Conservation (phyloP, 2,113 vertebrate genomes). For the Periophthalmus modestus region DNA sequence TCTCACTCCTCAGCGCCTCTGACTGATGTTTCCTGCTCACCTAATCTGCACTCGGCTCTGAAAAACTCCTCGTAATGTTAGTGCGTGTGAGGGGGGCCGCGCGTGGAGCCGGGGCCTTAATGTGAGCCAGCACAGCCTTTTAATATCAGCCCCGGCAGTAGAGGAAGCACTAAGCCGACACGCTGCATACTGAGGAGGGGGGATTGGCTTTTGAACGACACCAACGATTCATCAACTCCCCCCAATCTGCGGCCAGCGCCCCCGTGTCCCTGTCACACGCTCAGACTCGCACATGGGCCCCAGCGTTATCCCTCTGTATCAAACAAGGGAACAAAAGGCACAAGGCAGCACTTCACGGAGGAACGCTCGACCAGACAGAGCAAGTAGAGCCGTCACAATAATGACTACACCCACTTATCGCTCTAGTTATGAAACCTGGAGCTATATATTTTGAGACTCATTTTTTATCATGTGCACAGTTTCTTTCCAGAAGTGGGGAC, state of each 20-base stretch:
- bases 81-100: slow-evolving; percentile 50
- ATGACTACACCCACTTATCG: too few relatives aligned
- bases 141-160: slow-evolving; percentile 76
- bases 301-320: slow-evolving; percentile 72
- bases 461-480: too few relatives aligned
- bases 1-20: slow-evolving; percentile 41
- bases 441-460: too few relatives aligned
- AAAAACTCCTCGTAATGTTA: slow-evolving; percentile 74
- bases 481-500: too few relatives aligned
- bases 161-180: slow-evolving; percentile 73
- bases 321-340: slow-evolving; percentile 63
- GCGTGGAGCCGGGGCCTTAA: slow-evolving; percentile 60
- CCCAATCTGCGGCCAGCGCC: slow-evolving; percentile 73
- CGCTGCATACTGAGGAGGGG: slow-evolving; percentile 81
- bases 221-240: slow-evolving; percentile 75
- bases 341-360: slow-evolving; percentile 64
- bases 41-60: slow-evolving; percentile 72
- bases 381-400: slow-evolving; percentile 25
- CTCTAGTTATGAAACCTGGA: too few relatives aligned
- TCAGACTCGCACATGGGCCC: slow-evolving; percentile 17
- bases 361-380: slow-evolving; percentile 71
- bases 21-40: slow-evolving; percentile 74
- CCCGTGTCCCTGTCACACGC: slow-evolving; percentile 40
- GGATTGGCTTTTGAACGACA: slow-evolving; percentile 79
- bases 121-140: slow-evolving; percentile 79